Evolutionary conservation across 2,113 vertebrate species (phyloP).

Genomic region (Cettia cetti): DNA sequence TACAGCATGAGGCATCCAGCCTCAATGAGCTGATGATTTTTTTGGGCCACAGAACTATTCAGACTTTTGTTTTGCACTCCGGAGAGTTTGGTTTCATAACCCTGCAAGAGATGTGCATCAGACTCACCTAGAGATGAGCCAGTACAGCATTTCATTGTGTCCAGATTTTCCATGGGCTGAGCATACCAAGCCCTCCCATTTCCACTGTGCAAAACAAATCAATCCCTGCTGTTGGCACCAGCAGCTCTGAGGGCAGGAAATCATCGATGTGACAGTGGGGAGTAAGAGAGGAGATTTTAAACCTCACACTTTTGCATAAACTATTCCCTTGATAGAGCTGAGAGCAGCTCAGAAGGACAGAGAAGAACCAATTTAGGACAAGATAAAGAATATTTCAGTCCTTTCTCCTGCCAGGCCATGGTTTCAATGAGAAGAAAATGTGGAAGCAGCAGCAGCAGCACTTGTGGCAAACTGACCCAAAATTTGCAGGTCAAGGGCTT

Average conservation of each 20-base stretch:
- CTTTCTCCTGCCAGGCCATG: not conserved
- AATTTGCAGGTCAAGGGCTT: not conserved
- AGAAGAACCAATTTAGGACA: not conserved
- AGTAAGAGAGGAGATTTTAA: not conserved
- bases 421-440: not conserved
- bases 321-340: not conserved
- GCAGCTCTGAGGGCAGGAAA: not conserved
- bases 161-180: not conserved
- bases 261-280: not conserved
- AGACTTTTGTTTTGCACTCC: not conserved
- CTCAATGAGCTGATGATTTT: not conserved
- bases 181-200: not conserved
- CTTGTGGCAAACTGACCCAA: not conserved
- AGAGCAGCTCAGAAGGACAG: not conserved
- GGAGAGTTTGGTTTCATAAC: not conserved
- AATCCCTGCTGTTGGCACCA: not conserved
- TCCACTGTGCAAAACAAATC: not conserved
- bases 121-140: conserved; percentile 5
- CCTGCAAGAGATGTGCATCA: not conserved
- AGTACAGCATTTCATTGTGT: not conserved
- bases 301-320: not conserved
- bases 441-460: not conserved
- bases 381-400: not conserved
- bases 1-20: not conserved
- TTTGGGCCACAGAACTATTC: not conserved